phyloP scores from a whole-genome alignment of 2,113 vertebrate species.

The Ginglymostoma cirratum region DNA sequence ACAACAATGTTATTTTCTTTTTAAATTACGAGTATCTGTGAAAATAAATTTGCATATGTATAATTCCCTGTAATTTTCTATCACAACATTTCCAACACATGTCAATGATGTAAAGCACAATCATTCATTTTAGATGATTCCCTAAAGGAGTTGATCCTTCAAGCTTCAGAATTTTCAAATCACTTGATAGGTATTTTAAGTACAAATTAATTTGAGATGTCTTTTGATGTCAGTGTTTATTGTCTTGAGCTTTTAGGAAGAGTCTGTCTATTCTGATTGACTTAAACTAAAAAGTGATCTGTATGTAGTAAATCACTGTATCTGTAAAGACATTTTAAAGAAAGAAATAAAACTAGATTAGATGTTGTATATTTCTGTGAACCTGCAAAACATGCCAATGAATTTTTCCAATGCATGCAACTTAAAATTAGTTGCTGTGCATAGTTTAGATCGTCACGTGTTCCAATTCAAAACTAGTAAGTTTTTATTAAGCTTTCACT shows the following conservation, averaged over 20 bases:
- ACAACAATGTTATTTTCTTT: background rate
- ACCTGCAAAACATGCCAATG: background rate
- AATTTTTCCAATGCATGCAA: background rate
- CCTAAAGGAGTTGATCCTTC: background rate
- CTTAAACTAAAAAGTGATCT: background rate
- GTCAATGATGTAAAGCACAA: background rate
- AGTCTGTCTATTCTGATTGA: background rate
- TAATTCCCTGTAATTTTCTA: background rate
- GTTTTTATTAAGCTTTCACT: background rate
- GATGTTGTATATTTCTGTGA: background rate
- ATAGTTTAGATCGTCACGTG: background rate
- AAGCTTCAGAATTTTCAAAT: too few species aligned
- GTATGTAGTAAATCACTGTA: background rate
- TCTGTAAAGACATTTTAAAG: background rate
- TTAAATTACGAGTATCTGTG: background rate
- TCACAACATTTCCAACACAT: background rate
- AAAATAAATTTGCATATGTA: background rate
- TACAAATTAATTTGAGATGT: constrained; percentile 8
- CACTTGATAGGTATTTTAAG: background rate
- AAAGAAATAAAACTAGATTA: background rate
- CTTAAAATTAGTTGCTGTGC: background rate
- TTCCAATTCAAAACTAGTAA: background rate
- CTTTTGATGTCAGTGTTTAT: background rate
- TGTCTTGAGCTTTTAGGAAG: background rate
- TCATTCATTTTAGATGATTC: background rate